Evolutionary conservation across 1,140 invertebrate species (phyloP), one percentile per base, ranked within the genome.

Genomic region (Aphelenchoides besseyi): DNA sequence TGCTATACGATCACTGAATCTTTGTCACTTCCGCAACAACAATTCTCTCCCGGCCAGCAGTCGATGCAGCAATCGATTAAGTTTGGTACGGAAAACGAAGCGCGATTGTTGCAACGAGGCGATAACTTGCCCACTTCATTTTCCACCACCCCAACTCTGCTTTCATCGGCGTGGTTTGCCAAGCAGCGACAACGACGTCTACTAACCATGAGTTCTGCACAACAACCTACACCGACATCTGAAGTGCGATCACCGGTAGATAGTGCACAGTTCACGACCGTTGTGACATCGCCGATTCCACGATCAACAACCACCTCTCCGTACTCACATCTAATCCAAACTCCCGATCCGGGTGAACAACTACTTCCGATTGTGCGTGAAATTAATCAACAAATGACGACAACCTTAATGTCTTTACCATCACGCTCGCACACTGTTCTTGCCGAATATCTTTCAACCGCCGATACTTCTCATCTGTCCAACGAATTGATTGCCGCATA

Each of bases 361-460:
- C 1, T 66, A 0, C 63, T 66, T 23, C 63, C 63, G 12, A 66
- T 66, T 66, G 63, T 66, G 26, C 30, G 63, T n/a, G 63, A 66
- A 66, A 29, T 66, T 1, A 29, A 66, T 53, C 32, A 66, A 66
- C 36, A 33, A 29, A 37, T 30, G n/a, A 33, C n/a, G 32, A 66
- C 63, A 12, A 66, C 63, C 12, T 30, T 66, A 33, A 66, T 66
- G 63, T 33, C 2, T n/a, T 30, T 66, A 18, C 63, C 63, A n/a
- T 66, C 30, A 16, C 63, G 63, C 36, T 66, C 63, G n/a, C 63
- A 66, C 63, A 66, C 63, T 35, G 63, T 66, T 8, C 63, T 66
- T 1, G 63, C 63, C 30, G 63, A 66, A 32, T 66, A 66, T 32
- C 30, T 66, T 53, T 36, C 32, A 16, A 66, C 32, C 23, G 16